Evolutionary conservation across 53 echinoderm and acorn worm genomes (phyloP), one percentile per base, ranked within the genome.

Genomic region (Echinometra lucunter): DNA sequence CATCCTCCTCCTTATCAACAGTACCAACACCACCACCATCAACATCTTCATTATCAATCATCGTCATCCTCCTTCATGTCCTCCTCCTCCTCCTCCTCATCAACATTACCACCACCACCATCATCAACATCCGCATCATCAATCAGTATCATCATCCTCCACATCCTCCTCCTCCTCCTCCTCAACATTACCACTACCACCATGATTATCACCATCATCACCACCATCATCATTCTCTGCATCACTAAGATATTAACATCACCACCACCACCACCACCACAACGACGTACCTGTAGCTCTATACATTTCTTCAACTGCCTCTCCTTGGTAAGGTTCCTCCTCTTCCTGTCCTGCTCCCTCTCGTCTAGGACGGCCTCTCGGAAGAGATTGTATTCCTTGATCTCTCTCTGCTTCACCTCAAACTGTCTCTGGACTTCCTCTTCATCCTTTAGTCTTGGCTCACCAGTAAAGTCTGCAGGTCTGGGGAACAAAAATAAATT

Each of bases 271-370:
- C 21, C 88, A 58, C 44, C 72, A 9, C 37, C 90, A 37, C 18
- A 9, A 83, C n/a, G 6, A 83, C 85, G 17, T 37, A 98, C 99
- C 97, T 99, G 99, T 37, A 99, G 95, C 32, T 97, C 95, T 37
- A 97, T 97, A 93, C 98, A 99, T 87, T 98, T 94, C 89, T 97
- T 95, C 30, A 99, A 96, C 95, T 99, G 99, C 58, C 32, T 96
- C 67, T 99, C 99, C 94, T 99, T 99, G 89, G 96, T 95, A 58
- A 92, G 60, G 45, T 94, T 94, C 44, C 94, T 58, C 38, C 85
- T 82, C 85, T 94, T 94, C 15, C 94, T 23, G 66, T 94, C 94
- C 85, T 94, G 94, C 66, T 94, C 98, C 69, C 99, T 92, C 12
- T 95, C 95, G 23, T 98, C 96, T 81, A 96, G 82, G 18, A 99